Conservation (phyloP, 23 tunicate species). For the Halocynthia aurantium region DNA sequence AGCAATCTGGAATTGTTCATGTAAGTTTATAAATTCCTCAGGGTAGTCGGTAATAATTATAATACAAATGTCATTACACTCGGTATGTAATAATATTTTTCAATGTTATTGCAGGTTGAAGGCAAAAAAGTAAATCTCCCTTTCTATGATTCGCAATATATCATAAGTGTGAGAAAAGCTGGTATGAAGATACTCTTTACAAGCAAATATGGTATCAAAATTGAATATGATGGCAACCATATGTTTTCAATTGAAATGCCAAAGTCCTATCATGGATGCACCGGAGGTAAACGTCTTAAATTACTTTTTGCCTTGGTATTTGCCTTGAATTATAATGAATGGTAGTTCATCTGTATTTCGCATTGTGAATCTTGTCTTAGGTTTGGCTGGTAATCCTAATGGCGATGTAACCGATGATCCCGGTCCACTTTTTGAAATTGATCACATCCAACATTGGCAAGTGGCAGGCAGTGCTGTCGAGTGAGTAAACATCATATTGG, state of each 20-base stretch:
- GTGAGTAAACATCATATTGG: background rate
- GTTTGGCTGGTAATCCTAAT: constrained; percentile 43
- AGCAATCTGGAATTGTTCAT: background rate
- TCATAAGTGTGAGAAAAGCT: constrained; percentile 24
- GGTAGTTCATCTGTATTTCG: too few species aligned
- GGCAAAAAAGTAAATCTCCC: constrained; percentile 26
- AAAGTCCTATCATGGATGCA: constrained; percentile 24
- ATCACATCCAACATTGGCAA: constrained; percentile 10
- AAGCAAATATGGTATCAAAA: constrained; percentile 26
- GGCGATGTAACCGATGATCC: constrained; percentile 36
- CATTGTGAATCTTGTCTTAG: background rate
- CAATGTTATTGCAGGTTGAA: constrained; percentile 12
- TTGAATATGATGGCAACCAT: constrained; percentile 39
- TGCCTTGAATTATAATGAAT: background rate
- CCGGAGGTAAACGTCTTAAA: constrained; percentile 22
- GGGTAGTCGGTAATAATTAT: background rate
- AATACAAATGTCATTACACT: background rate
- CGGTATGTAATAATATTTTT: too few species aligned
- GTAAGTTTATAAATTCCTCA: background rate
- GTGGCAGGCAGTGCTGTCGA: constrained; percentile 42
- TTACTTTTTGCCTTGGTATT: background rate
- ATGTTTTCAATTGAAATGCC: constrained; percentile 29
- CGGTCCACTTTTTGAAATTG: constrained; percentile 6
- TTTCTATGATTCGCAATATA: constrained; percentile 2
- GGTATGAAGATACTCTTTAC: constrained; percentile 25